A percentile compares a stretch with the other conserved stretches of the same genome.
Conservation (phyloP, 2,888 invertebrate genomes). For the Apocheima hispidaria region DNA sequence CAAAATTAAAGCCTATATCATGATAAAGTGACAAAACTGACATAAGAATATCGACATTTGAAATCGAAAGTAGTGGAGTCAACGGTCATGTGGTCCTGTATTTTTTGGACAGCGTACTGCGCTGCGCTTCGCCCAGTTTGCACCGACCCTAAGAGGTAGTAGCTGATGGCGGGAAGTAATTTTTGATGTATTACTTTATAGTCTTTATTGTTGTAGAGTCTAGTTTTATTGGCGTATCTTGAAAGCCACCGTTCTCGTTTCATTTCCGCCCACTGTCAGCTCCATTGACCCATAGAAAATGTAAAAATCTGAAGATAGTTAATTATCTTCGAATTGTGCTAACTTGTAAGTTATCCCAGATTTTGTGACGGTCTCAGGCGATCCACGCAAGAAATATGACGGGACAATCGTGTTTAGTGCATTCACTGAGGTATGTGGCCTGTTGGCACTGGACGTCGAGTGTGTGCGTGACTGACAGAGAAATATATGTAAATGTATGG, state of each 20-base stretch:
- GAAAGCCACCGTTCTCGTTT: conserved; percentile 43
- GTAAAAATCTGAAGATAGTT: neutral
- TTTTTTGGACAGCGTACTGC: neutral
- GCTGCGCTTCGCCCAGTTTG: conserved; percentile 3
- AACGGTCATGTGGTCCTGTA: neutral
- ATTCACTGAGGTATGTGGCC: conserved; percentile 9
- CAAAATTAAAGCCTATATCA: neutral
- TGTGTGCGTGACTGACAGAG: conserved; percentile 23
- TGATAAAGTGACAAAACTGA: too few relatives aligned
- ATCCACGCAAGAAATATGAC: conserved; percentile 17
- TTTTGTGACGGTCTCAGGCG: conserved; percentile 17
- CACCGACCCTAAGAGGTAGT: conserved; percentile 41
- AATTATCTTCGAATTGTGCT: conserved; percentile 7
- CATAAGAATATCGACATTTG: neutral
- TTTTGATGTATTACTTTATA: conserved; percentile 69
- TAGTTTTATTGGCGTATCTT: conserved; percentile 38
- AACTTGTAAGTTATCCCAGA: conserved; percentile 12
- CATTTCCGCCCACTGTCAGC: conserved; percentile 60
- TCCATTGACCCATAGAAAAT: conserved; percentile 41
- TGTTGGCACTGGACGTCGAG: conserved; percentile 13
- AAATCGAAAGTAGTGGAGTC: neutral
- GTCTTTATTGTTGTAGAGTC: conserved; percentile 48
- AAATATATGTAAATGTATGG: conserved; percentile 52
- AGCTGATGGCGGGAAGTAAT: conserved; percentile 55
- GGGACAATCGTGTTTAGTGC: conserved; percentile 11